A percentile compares a stretch with the other conserved stretches of the same genome.
Evolutionary conservation across 2,113 vertebrate species (phyloP).

Genomic region (Sylvilagus bachmani): DNA sequence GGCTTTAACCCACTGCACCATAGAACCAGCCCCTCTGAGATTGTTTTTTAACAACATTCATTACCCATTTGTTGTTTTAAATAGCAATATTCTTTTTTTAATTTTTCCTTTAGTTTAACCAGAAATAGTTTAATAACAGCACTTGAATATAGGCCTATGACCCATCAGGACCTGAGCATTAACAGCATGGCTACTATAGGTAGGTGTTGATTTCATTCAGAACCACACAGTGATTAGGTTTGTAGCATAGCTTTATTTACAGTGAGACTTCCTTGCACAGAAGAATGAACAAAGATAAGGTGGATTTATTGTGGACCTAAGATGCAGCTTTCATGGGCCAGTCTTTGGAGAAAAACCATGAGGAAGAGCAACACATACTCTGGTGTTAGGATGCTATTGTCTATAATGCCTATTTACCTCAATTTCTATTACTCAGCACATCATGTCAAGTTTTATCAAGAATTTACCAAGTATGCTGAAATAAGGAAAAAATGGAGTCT

Average conservation of each 20-base stretch:
- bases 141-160: background rate
- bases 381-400: background rate
- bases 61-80: background rate
- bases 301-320: background rate
- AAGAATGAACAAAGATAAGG: background rate
- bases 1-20: too few species aligned
- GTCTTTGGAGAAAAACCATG: background rate
- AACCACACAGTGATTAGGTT: background rate
- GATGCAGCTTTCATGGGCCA: background rate
- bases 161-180: background rate
- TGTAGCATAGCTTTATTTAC: background rate
- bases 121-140: slow-evolving; percentile 17
- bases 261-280: background rate
- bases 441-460: background rate
- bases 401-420: background rate
- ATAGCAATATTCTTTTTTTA: background rate
- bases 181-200: background rate
- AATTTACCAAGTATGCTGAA: background rate
- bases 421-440: background rate
- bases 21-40: too few species aligned
- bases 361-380: background rate
- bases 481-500: background rate
- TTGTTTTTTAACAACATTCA: background rate
- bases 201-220: background rate
- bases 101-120: background rate